Conservation (phyloP, 92 coral and sea anemone genomes). For the Epizoanthus scotinus region DNA sequence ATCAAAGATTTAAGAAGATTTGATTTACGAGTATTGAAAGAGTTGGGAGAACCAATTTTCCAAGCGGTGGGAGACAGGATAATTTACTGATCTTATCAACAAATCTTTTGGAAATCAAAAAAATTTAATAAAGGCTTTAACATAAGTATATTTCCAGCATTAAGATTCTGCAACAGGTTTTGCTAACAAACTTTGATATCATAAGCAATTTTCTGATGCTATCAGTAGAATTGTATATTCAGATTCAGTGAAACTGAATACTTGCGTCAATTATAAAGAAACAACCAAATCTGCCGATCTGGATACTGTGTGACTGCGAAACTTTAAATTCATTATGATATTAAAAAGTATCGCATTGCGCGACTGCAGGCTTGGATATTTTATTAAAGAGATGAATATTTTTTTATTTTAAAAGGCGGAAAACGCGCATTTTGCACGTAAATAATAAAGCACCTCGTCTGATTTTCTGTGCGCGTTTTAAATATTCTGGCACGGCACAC, state of each 20-base stretch:
- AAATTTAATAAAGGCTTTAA: constrained; percentile 46
- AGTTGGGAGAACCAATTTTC: constrained; percentile 35
- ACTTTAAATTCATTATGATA: constrained; percentile 38
- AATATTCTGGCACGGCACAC: constrained; percentile 1
- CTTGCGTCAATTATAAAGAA: constrained; percentile 22
- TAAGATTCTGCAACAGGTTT: constrained; percentile 42
- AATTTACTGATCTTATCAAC: constrained; percentile 43
- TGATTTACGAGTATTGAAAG: constrained; percentile 42
- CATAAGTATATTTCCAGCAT: constrained; percentile 28
- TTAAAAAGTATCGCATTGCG: constrained; percentile 37
- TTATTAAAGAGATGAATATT: not conserved
- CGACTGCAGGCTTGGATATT: not conserved
- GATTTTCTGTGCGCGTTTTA: not conserved
- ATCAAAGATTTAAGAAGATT: constrained; percentile 30
- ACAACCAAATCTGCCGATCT: constrained; percentile 4
- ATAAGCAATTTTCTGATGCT: constrained; percentile 42
- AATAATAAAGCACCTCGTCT: constrained; percentile 19
- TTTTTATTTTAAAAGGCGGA: not conserved
- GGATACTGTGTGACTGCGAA: constrained; percentile 18
- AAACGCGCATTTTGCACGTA: not conserved
- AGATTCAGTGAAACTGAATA: constrained; percentile 3
- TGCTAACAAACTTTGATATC: constrained; percentile 36
- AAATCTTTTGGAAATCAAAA: constrained; percentile 33
- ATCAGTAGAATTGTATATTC: constrained; percentile 19
- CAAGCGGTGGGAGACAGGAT: constrained; percentile 46